These are phyloP conservation scores for Tapirus terrestris DNA, from an alignment of 2,113 vertebrate species.

Conservation along the genomic window DNA sequence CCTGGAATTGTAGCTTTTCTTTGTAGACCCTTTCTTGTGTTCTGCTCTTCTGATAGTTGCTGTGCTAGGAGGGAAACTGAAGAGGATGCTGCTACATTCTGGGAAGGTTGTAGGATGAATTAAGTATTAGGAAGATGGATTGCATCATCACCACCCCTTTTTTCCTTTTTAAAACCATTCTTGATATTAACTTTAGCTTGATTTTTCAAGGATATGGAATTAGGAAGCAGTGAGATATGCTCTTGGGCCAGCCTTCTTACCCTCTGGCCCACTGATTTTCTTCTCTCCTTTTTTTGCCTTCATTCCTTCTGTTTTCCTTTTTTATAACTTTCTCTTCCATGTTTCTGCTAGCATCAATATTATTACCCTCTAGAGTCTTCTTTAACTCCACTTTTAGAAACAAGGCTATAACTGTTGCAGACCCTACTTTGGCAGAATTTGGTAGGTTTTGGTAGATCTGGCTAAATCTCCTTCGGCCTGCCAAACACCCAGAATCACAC, in stretches of 20 bases:
- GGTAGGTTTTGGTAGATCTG: slow-evolving; percentile 23
- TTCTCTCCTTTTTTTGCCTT: neutral
- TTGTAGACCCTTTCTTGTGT: slow-evolving; percentile 12
- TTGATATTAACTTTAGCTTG: slow-evolving; percentile 44
- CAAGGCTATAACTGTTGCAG: neutral
- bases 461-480: neutral
- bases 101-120: neutral
- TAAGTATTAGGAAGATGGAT: slow-evolving; percentile 8
- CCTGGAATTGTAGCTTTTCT: neutral
- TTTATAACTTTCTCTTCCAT: neutral
- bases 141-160: neutral
- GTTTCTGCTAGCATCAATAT: neutral
- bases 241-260: neutral
- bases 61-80: neutral
- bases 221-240: neutral
- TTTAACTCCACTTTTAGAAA: slow-evolving; percentile 45
- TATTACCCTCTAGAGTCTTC: neutral
- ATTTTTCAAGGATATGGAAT: slow-evolving; percentile 1
- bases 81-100: neutral
- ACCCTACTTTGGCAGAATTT: slow-evolving; percentile 10
- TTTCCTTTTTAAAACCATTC: neutral
- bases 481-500: neutral
- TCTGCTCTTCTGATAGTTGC: neutral
- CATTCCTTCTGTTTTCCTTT: neutral
- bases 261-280: neutral